These are phyloP conservation scores for Lepidurus packardi DNA, from an alignment of 1,140 invertebrate genomes.

Conservation along the genomic window DNA sequence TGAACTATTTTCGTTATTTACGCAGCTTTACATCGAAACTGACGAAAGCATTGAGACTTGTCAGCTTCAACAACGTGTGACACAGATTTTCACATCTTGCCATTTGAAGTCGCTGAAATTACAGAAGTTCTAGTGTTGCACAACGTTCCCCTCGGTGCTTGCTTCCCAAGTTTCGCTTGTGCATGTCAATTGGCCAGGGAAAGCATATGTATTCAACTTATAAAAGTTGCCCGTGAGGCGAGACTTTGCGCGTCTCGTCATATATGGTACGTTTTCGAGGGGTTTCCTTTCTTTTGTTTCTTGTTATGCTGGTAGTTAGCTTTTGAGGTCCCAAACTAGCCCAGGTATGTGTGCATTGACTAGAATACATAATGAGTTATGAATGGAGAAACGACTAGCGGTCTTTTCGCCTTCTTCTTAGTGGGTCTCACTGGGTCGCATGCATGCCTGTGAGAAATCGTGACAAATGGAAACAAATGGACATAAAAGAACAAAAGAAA, in stretches of 20 bases:
- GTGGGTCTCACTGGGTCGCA: neutral
- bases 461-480: constrained; percentile 17
- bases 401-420: neutral
- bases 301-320: neutral
- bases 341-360: neutral
- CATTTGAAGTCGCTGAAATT: no score
- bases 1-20: no score
- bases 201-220: neutral
- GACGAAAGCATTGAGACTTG: no score
- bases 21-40: no score
- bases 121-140: no score
- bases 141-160: neutral
- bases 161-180: neutral
- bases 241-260: constrained; percentile 13
- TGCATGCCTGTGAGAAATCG: constrained; percentile 6
- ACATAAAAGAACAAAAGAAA: constrained; percentile 16
- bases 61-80: no score
- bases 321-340: neutral
- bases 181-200: neutral
- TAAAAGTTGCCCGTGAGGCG: neutral
- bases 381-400: neutral
- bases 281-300: neutral
- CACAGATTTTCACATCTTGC: no score
- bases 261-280: neutral
- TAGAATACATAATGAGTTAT: constrained; percentile 20